Evolutionary conservation across 2,113 vertebrate species (phyloP).

Genomic region (Takifugu bimaculatus): DNA sequence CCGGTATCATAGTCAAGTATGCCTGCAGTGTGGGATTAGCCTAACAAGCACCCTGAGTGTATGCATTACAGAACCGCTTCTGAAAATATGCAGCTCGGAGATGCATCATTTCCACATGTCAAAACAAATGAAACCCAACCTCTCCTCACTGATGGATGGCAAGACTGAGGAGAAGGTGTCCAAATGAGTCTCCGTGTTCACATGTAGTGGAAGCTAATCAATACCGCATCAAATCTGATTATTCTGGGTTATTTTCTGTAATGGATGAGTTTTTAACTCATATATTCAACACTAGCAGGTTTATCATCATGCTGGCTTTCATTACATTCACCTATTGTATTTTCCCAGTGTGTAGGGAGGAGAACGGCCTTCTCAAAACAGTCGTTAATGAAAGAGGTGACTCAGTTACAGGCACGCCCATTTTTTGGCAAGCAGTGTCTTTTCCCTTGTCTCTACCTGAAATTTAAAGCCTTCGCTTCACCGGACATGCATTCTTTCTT

Average conservation of each 20-base stretch:
- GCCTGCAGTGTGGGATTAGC: slow-evolving; percentile 45
- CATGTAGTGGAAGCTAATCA: slow-evolving; percentile 50
- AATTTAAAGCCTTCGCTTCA: not conserved
- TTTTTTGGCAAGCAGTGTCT: not conserved
- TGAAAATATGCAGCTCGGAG: slow-evolving; percentile 48
- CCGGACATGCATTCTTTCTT: not conserved
- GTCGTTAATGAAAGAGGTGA: slow-evolving; percentile 2
- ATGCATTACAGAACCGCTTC: slow-evolving; percentile 40
- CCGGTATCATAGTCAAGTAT: slow-evolving; percentile 47
- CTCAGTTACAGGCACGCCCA: slow-evolving; percentile 1
- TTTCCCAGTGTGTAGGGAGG: not conserved
- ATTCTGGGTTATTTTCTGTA: slow-evolving; percentile 32
- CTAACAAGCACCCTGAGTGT: slow-evolving; percentile 24
- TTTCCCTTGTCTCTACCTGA: not conserved
- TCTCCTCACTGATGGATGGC: slow-evolving; percentile 36
- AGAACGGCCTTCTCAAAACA: slow-evolving; percentile 7
- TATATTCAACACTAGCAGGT: too few species aligned
- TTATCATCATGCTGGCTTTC: too few species aligned
- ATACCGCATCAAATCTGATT: slow-evolving; percentile 48
- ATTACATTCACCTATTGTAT: not conserved
- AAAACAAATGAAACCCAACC: slow-evolving; percentile 44
- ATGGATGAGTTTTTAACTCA: slow-evolving; percentile 1
- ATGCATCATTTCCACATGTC: slow-evolving; percentile 46
- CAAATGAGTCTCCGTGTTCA: slow-evolving; percentile 46
- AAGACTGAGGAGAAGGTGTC: slow-evolving; percentile 43